These are phyloP conservation scores for Spodoptera litura DNA, from an alignment of 1,140 invertebrate species.

Conservation along the genomic window DNA sequence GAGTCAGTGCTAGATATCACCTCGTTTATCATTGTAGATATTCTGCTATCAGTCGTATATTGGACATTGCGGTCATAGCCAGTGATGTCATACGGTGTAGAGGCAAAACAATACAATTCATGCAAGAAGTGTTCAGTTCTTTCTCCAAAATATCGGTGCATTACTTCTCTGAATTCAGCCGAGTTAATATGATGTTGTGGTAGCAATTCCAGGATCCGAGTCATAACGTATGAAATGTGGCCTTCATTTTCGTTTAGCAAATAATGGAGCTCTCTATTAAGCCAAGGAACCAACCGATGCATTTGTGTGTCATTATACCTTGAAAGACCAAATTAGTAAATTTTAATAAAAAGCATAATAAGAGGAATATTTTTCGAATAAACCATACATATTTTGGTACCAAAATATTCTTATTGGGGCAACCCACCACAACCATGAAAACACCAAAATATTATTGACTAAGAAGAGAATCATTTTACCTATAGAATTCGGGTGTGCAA, in stretches of 20 bases:
- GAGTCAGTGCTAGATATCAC: slow-evolving; percentile 80
- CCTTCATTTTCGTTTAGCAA: slow-evolving; percentile 88
- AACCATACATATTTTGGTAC: too few species aligned
- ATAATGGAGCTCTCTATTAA: slow-evolving; percentile 94
- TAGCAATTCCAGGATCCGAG: slow-evolving; percentile 90
- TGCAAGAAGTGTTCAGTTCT: slow-evolving; percentile 94
- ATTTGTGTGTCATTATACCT: slow-evolving; percentile 92
- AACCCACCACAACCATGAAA: too few species aligned
- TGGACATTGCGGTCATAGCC: slow-evolving; percentile 90
- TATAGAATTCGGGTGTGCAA: slow-evolving; percentile 91
- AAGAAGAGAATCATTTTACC: slow-evolving; percentile 79
- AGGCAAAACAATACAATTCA: slow-evolving; percentile 95
- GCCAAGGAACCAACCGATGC: slow-evolving; percentile 94
- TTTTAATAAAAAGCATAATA: not conserved
- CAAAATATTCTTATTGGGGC: too few species aligned
- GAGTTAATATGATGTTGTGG: slow-evolving; percentile 91
- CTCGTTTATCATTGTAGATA: slow-evolving; percentile 76
- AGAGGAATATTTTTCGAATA: slow-evolving; percentile 9
- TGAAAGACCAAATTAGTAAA: slow-evolving; percentile 69
- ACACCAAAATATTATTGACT: too few species aligned
- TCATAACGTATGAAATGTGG: slow-evolving; percentile 89
- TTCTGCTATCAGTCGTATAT: slow-evolving; percentile 78
- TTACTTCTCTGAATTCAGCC: slow-evolving; percentile 88
- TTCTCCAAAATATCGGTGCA: slow-evolving; percentile 87
- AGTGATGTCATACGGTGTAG: slow-evolving; percentile 93